Conservation (phyloP, 1,140 invertebrate species). For the Brachionus asplanchnoidis region DNA sequence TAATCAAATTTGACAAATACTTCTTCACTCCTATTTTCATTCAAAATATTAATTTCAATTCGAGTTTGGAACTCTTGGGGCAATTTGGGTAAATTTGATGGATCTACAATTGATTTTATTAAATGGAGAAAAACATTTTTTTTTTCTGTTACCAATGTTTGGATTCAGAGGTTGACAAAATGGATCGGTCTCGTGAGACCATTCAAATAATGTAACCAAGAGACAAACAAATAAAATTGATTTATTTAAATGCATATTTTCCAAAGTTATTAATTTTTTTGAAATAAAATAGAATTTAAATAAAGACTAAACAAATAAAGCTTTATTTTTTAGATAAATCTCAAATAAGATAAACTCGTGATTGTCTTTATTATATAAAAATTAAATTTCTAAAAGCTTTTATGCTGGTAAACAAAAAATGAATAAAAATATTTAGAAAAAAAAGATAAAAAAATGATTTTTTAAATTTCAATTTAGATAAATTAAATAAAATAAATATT, state of each 20-base stretch:
- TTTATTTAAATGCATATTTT: not conserved
- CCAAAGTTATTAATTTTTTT: not conserved
- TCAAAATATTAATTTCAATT: not conserved
- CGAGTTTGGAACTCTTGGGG: slow-evolving; percentile 21
- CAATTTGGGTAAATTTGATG: slow-evolving; percentile 14
- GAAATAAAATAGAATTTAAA: not conserved
- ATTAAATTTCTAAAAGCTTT: not conserved
- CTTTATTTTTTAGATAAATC: not conserved
- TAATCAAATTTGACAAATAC: not conserved
- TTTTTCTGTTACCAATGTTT: slow-evolving; percentile 7
- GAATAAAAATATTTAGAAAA: not conserved
- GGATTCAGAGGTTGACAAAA: not conserved
- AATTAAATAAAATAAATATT: not conserved
- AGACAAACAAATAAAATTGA: not conserved
- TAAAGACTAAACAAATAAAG: not conserved
- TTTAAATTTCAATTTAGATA: slow-evolving; percentile 17
- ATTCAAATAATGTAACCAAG: not conserved
- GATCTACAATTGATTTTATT: not conserved
- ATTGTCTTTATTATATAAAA: not conserved
- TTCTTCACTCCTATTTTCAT: slow-evolving; percentile 9
- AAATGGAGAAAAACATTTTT: not conserved
- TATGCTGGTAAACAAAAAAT: not conserved
- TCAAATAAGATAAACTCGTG: not conserved
- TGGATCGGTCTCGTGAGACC: not conserved
- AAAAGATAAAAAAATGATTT: not conserved